Evolutionary conservation across 2,797 vertebrate genomes (phyloP).

Genomic region (Adelosebastes latens): DNA sequence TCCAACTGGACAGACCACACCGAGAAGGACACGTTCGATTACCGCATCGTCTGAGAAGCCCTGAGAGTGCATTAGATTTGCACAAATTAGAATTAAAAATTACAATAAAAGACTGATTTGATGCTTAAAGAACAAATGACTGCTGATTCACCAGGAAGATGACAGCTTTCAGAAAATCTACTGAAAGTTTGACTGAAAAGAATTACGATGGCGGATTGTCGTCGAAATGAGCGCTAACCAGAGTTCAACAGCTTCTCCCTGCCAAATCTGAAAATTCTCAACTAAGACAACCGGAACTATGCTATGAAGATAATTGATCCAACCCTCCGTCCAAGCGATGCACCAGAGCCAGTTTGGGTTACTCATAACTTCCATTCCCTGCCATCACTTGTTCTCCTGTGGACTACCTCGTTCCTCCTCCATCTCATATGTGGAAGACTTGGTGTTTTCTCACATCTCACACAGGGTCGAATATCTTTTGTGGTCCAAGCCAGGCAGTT

Average conservation of each 20-base stretch:
- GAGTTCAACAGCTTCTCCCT: slow-evolving; percentile 67
- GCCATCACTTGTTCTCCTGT: slow-evolving; percentile 53
- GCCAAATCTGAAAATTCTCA: slow-evolving; percentile 55
- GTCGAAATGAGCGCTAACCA: not conserved
- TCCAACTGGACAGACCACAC: slow-evolving; percentile 91
- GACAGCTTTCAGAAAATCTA: slow-evolving; percentile 3
- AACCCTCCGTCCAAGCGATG: not conserved
- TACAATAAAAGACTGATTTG: slow-evolving; percentile 8
- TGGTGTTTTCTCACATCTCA: slow-evolving; percentile 27
- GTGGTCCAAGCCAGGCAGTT: slow-evolving; percentile 34
- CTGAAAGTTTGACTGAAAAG: slow-evolving; percentile 24
- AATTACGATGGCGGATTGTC: not conserved
- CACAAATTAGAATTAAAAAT: not conserved
- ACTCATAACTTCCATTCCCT: not conserved
- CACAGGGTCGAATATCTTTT: slow-evolving; percentile 65
- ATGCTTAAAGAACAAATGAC: slow-evolving; percentile 45
- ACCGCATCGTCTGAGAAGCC: slow-evolving; percentile 84
- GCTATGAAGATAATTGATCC: slow-evolving; percentile 26
- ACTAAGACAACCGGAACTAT: slow-evolving; percentile 22
- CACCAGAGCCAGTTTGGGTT: slow-evolving; percentile 25
- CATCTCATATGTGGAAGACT: slow-evolving; percentile 45
- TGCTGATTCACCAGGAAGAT: slow-evolving; percentile 47
- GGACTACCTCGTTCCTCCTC: slow-evolving; percentile 72
- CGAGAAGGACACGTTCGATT: slow-evolving; percentile 89
- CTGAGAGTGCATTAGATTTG: not conserved